These are phyloP conservation scores for Ascidia mentula DNA, from an alignment of 23 tunicate species.

Conservation along the genomic window DNA sequence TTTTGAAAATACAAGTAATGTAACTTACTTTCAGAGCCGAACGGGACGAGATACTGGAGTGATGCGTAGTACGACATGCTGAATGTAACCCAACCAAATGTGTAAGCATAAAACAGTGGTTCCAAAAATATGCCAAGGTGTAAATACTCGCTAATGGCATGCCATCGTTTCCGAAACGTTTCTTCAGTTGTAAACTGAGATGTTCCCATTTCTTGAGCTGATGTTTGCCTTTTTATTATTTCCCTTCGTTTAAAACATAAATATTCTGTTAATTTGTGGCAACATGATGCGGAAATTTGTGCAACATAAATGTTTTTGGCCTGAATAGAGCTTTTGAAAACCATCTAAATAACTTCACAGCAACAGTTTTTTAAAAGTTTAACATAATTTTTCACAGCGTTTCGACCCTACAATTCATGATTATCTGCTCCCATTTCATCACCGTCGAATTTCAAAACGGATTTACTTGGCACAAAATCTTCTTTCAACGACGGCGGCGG, in stretches of 20 bases:
- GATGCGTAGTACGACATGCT: slow-evolving; percentile 30
- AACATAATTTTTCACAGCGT: not conserved
- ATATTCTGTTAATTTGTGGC: too few species aligned
- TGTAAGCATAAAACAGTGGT: not conserved
- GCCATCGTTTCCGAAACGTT: not conserved
- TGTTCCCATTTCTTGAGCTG: too few species aligned
- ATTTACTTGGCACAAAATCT: not conserved
- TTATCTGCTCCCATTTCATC: too few species aligned
- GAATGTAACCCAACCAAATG: slow-evolving; percentile 3
- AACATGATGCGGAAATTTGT: too few species aligned
- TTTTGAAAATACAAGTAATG: too few species aligned
- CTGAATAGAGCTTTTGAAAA: too few species aligned
- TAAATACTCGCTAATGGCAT: not conserved
- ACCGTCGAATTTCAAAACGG: too few species aligned
- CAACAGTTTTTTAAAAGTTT: too few species aligned
- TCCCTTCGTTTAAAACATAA: too few species aligned
- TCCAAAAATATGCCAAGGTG: not conserved
- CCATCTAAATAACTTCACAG: too few species aligned
- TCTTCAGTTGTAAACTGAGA: not conserved
- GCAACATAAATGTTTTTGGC: too few species aligned
- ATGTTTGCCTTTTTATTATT: too few species aligned
- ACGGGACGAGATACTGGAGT: slow-evolving; percentile 26
- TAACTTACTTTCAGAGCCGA: slow-evolving; percentile 16
- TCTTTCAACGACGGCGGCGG: not conserved
- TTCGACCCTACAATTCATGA: not conserved